Conservation (phyloP, 2,113 vertebrate species). For the Prionailurus bengalensis region DNA sequence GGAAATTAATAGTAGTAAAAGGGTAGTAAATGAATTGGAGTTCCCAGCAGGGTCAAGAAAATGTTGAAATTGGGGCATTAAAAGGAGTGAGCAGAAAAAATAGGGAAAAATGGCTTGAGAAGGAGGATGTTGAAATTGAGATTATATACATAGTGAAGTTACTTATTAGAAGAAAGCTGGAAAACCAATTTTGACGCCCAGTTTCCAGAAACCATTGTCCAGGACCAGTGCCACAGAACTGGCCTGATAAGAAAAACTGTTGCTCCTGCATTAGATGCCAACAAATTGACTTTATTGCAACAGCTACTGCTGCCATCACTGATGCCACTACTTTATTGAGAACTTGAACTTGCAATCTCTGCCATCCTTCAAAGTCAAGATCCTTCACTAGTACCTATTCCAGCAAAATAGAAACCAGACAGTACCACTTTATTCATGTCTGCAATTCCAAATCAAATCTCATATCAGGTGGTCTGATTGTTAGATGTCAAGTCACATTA, state of each 20-base stretch:
- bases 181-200: slow-evolving; percentile 51
- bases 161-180: slow-evolving; percentile 55
- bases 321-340: slow-evolving; percentile 70
- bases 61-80: not conserved
- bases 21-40: not conserved
- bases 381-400: slow-evolving; percentile 50
- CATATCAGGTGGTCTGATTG: slow-evolving; percentile 5
- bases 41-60: not conserved
- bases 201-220: slow-evolving; percentile 58
- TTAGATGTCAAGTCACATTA: slow-evolving; percentile 23
- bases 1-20: not conserved
- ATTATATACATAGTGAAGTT: slow-evolving; percentile 10
- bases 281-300: slow-evolving; percentile 71
- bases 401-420: slow-evolving; percentile 42
- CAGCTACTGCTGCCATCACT: slow-evolving; percentile 66
- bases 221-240: slow-evolving; percentile 42
- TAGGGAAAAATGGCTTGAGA: slow-evolving; percentile 42
- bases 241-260: slow-evolving; percentile 71
- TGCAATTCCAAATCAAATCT: slow-evolving; percentile 64
- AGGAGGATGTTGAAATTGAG: slow-evolving; percentile 20
- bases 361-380: slow-evolving; percentile 60
- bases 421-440: not conserved
- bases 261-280: slow-evolving; percentile 66
- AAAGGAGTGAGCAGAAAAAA: not conserved
- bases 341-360: slow-evolving; percentile 69